Percentiles rank a stretch among this genome's conserved stretches.
phyloP scores from a whole-genome alignment of 2,113 vertebrate species.

The Hydropotes inermis region DNA sequence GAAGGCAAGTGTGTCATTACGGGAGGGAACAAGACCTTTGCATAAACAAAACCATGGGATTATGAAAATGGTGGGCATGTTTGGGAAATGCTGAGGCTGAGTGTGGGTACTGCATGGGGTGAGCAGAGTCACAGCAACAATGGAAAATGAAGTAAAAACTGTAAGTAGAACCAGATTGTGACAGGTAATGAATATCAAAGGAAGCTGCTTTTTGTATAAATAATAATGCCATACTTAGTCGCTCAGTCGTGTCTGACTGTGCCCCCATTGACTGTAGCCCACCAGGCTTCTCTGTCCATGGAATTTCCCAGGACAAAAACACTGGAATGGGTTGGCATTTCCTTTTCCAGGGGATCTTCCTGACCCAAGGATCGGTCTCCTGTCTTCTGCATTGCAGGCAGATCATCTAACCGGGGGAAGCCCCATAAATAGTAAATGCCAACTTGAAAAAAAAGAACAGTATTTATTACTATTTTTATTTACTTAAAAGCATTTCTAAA shows the following conservation, averaged over 20 bases:
- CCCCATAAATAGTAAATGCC: neutral
- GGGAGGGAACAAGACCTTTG: neutral
- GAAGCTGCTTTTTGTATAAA: neutral
- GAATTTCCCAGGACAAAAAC: neutral
- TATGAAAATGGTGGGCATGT: neutral
- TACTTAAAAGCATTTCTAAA: neutral
- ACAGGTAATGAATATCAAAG: neutral
- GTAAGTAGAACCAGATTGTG: neutral
- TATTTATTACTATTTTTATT: neutral
- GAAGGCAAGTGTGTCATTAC: neutral
- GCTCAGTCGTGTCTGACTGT: rapidly evolving
- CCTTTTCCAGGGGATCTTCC: neutral
- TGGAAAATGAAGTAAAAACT: neutral
- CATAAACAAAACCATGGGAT: neutral
- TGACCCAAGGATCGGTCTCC: neutral
- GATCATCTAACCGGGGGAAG: neutral
- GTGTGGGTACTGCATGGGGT: neutral
- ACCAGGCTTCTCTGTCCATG: neutral
- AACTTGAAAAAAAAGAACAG: neutral
- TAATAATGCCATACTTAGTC: neutral
- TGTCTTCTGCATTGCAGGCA: neutral
- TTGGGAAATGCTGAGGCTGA: neutral
- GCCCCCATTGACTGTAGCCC: neutral
- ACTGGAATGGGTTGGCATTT: neutral
- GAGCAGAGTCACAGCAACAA: neutral